Percentiles rank a stretch among this genome's conserved stretches.
phyloP scores from a whole-genome alignment of 1,140 invertebrate genomes.

The Augochlora pura region DNA sequence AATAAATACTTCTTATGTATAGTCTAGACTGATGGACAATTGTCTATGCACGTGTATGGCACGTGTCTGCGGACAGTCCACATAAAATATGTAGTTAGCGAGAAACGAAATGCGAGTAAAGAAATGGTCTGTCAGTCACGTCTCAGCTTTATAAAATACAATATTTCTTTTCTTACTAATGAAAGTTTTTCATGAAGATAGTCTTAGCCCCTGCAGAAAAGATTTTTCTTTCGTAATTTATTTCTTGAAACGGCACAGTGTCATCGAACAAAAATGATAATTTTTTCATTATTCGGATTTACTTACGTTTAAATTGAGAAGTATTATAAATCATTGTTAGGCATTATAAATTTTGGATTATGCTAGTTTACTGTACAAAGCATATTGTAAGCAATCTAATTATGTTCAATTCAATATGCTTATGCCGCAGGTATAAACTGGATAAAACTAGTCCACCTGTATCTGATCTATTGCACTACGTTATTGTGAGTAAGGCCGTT shows the following conservation, averaged over 20 bases:
- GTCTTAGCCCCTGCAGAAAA: too few relatives aligned
- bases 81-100: too few relatives aligned
- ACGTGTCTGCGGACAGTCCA: too few relatives aligned
- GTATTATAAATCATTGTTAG: background rate
- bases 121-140: too few relatives aligned
- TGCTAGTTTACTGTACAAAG: conserved; percentile 6
- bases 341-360: conserved; percentile 41
- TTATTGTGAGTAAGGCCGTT: conserved; percentile 74
- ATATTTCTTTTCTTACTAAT: too few relatives aligned
- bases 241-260: background rate
- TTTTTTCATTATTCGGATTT: conserved; percentile 3
- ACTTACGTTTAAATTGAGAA: conserved; percentile 15
- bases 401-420: background rate
- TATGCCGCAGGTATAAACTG: conserved; percentile 78
- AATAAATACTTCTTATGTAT: conserved; percentile 1
- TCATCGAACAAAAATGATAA: conserved; percentile 20
- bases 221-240: too few relatives aligned
- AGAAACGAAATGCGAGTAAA: too few relatives aligned
- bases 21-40: too few relatives aligned
- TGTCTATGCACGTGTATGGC: too few relatives aligned
- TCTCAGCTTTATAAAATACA: too few relatives aligned
- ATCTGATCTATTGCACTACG: conserved; percentile 68
- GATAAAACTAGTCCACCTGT: conserved; percentile 79
- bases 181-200: too few relatives aligned
- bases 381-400: background rate